Conservation (phyloP, 1,140 invertebrate genomes). For the Dreissena rostriformis region DNA sequence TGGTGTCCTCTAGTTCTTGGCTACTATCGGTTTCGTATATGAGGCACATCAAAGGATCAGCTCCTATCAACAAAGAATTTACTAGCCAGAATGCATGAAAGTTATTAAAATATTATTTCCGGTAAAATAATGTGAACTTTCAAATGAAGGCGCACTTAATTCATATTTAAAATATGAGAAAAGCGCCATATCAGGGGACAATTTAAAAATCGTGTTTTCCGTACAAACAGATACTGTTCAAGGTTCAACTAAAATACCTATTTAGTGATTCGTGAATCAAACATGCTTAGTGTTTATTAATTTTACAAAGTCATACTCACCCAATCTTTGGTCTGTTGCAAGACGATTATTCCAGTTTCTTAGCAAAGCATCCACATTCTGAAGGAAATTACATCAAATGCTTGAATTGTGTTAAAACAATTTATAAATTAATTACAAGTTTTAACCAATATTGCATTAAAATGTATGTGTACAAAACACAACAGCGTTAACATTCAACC, state of each 20-base stretch:
- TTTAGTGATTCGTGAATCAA: too few species aligned
- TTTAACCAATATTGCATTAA: not conserved
- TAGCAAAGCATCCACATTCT: slow-evolving; percentile 51
- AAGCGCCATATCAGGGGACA: too few species aligned
- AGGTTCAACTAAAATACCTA: too few species aligned
- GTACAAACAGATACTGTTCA: too few species aligned
- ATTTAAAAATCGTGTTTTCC: too few species aligned
- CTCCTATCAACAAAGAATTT: slow-evolving; percentile 25
- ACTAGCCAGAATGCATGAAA: too few species aligned
- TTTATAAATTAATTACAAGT: not conserved
- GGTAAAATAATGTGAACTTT: too few species aligned
- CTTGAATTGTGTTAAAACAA: too few species aligned
- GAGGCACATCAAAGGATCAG: slow-evolving; percentile 58
- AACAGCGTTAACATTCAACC: not conserved
- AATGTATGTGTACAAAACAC: not conserved
- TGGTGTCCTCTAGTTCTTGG: not conserved
- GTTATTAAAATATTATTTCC: too few species aligned
- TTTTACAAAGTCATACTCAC: slow-evolving; percentile 27
- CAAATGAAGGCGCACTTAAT: too few species aligned
- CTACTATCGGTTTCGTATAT: slow-evolving; percentile 64
- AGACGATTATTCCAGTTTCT: slow-evolving; percentile 43
- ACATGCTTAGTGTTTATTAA: too few species aligned
- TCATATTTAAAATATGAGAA: too few species aligned
- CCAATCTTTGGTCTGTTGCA: slow-evolving; percentile 58
- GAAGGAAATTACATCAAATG: slow-evolving; percentile 15